Base-by-base conservation (phyloP, 2,113 vertebrate species). In the Notarius lentiginosus region DNA sequence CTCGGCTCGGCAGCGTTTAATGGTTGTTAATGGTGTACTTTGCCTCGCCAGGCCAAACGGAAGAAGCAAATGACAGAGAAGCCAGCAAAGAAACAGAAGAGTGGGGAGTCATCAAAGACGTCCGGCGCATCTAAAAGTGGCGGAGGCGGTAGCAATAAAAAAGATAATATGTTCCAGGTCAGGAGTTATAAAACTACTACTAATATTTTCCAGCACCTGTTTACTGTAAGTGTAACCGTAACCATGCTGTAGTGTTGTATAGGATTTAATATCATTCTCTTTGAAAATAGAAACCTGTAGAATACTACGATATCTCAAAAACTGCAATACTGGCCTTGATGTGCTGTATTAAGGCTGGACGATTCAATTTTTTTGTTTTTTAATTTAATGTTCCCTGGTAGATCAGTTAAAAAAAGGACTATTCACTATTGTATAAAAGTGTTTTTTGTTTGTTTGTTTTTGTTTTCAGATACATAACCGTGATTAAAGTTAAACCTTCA, bases 161-260 rank as follows among this genome's bases (percentile, higher is more conserved):
- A 96, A 41, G 96, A 97, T 84, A 97, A 96, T 91, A 96, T 97
- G 96, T 97, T 97, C 92, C 96, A 97, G 96, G 96, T 97, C 93
- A 90, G 82, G 24, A 30, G 77, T 66, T 5, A 53, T 17, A 2
- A 53, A 9, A 7, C 11, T 9, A 68, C 63, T n/a, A 24, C 61
- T 75, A 76, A 68, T 17, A 12, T 20, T n/a, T 53, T 55, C 11
- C 15, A 2, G 2, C 10, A 58, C 30, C 5, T 63, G 5, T 20
- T n/a, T 4, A 41, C n/a, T 1, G 41, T 41, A 41, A 41, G 3
- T 4, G 41, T 41, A 41, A 41, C 1, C 11, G 10, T 53, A 27
- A 79, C 12, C 2, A 14, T 76, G 7, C 5, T 56, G 55, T 7
- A 22, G 18, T 49, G 41, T 73, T 49, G 0, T 70, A 18, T 17